Evolutionary conservation across 2,797 vertebrate species (phyloP).

Genomic region (Notamacropus eugenii): DNA sequence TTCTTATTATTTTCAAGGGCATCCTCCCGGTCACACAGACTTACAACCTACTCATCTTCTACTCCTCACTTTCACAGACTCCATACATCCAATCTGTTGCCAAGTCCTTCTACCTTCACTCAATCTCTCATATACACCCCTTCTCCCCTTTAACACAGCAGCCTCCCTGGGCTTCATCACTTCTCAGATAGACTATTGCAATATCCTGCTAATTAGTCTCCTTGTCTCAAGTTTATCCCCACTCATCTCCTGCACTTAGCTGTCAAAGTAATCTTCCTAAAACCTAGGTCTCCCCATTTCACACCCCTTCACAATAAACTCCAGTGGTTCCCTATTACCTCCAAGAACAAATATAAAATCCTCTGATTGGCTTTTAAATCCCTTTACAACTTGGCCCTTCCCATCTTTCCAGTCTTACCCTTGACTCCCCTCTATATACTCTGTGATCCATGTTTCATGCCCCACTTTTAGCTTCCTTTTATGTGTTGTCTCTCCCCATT

Average conservation of each 20-base stretch:
- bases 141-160: background rate
- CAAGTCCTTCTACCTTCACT: background rate
- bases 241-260: background rate
- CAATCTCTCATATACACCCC: background rate
- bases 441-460: background rate
- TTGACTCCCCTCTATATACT: background rate
- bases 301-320: background rate
- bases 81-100: background rate
- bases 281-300: background rate
- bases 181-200: background rate
- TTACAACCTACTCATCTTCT: background rate
- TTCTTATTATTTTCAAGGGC: background rate
- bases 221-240: background rate
- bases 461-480: background rate
- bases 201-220: background rate
- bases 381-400: background rate
- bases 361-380: background rate
- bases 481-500: background rate
- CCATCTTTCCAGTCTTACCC: background rate
- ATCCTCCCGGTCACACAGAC: background rate
- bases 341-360: background rate
- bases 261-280: background rate
- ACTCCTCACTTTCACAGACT: background rate
- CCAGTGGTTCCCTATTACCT: background rate
- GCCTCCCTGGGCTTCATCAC: background rate